These are phyloP conservation scores for Calliscelio sp. DNA, from an alignment of 2,888 invertebrate genomes.

Conservation along the genomic window DNA sequence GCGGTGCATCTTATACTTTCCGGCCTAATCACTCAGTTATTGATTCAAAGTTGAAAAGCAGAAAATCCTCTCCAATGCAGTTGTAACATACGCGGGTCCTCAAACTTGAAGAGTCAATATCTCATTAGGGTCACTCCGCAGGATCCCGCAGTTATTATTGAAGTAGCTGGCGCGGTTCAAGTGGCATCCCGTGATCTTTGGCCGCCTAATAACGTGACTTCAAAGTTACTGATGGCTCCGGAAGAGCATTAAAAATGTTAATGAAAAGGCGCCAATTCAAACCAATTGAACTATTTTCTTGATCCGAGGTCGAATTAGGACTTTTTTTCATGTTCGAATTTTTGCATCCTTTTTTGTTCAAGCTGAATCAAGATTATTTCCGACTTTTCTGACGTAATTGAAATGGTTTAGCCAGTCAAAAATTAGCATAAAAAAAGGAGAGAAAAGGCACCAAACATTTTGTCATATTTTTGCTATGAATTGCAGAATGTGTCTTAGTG, in stretches of 20 bases:
- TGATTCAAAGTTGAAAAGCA: constrained; percentile 63
- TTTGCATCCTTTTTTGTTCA: no score
- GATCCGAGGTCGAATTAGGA: no score
- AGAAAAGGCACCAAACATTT: no score
- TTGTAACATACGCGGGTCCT: constrained; percentile 55
- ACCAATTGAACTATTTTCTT: no score
- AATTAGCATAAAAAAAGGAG: no score
- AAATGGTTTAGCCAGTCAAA: no score
- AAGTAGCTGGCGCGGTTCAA: constrained; percentile 24
- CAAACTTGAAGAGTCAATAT: constrained; percentile 68
- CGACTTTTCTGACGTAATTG: no score
- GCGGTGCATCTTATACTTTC: no score
- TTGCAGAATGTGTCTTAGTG: neutral
- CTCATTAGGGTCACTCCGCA: constrained; percentile 64
- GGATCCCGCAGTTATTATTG: constrained; percentile 58
- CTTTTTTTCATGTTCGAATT: no score
- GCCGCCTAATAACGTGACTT: constrained; percentile 41
- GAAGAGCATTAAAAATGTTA: constrained; percentile 9
- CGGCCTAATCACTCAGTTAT: constrained; percentile 64
- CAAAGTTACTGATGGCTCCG: neutral
- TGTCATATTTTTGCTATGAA: no score
- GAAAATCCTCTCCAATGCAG: constrained; percentile 55
- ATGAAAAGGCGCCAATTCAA: no score
- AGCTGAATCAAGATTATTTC: no score
- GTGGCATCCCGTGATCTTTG: constrained; percentile 32